A percentile compares a stretch with the other conserved stretches of the same genome.
phyloP scores from a whole-genome alignment of 2,888 invertebrate species.

The Platycheirus rosarum region DNA sequence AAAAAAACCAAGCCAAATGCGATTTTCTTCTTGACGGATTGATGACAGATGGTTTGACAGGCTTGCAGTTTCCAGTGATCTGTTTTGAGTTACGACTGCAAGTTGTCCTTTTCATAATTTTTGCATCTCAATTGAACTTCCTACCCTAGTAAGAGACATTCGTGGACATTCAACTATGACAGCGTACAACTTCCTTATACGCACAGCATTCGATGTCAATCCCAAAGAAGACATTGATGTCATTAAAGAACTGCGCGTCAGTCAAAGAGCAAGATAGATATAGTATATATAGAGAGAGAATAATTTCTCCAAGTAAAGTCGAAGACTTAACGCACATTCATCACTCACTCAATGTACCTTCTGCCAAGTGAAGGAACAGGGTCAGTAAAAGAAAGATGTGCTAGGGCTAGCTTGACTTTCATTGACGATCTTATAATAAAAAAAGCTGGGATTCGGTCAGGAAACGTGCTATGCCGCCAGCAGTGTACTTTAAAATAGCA shows the following conservation, averaged over 20 bases:
- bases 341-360: constrained; percentile 32
- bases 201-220: constrained; percentile 57
- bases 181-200: constrained; percentile 63
- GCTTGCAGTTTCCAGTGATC: constrained; percentile 25
- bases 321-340: constrained; percentile 53
- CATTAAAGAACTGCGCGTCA: constrained; percentile 40
- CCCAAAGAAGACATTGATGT: constrained; percentile 56
- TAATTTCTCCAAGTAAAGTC: constrained; percentile 59
- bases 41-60: constrained; percentile 70
- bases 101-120: constrained; percentile 24
- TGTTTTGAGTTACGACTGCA: neutral
- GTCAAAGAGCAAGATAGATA: constrained; percentile 1
- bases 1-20: constrained; percentile 25
- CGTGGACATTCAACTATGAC: constrained; percentile 42
- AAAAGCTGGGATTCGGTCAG: constrained; percentile 35
- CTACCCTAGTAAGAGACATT: constrained; percentile 34
- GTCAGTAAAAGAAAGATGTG: constrained; percentile 56
- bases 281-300: neutral
- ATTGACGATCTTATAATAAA: constrained; percentile 23
- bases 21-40: constrained; percentile 66
- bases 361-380: constrained; percentile 45
- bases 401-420: constrained; percentile 13
- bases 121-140: constrained; percentile 50
- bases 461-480: neutral
- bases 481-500: constrained; percentile 42